Percentiles rank a stretch among this genome's conserved stretches.
These are phyloP conservation scores for Cebidichthys violaceus DNA, from an alignment of 2,113 vertebrate genomes.

Conservation along the genomic window DNA sequence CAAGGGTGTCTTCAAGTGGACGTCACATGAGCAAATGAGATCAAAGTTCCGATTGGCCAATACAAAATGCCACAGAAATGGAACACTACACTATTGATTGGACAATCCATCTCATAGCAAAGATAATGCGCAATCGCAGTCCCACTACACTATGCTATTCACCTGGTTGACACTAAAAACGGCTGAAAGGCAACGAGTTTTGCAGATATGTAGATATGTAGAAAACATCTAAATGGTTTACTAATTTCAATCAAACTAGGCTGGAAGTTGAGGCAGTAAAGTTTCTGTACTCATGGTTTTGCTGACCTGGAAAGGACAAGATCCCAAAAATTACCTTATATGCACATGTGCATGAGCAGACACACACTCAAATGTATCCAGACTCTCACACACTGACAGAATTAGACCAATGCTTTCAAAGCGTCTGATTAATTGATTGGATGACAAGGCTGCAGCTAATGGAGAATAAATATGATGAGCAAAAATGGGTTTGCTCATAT, in stretches of 20 bases:
- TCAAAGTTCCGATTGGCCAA: no score
- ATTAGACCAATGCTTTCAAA: constrained; percentile 22
- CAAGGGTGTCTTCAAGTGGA: no score
- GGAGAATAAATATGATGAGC: constrained; percentile 52
- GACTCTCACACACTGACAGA: constrained; percentile 1
- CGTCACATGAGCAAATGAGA: no score
- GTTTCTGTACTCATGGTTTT: constrained; percentile 8
- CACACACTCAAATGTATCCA: not conserved
- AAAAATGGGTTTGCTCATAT: constrained; percentile 40
- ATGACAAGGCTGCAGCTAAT: constrained; percentile 40
- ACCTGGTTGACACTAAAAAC: not conserved
- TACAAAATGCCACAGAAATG: no score
- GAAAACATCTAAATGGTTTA: constrained; percentile 11
- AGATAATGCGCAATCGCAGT: no score
- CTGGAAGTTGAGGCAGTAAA: not conserved
- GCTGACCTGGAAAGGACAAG: constrained; percentile 37
- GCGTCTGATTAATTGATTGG: constrained; percentile 38
- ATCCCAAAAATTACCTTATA: not conserved
- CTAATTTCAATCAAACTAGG: constrained; percentile 22
- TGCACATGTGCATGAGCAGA: not conserved
- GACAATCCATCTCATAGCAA: no score
- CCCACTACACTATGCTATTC: not conserved
- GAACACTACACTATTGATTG: no score
- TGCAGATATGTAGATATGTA: not conserved
- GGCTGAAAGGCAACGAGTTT: not conserved